Evolutionary conservation across 2,797 vertebrate genomes (phyloP).

Genomic region (Melanogrammus aeglefinus): DNA sequence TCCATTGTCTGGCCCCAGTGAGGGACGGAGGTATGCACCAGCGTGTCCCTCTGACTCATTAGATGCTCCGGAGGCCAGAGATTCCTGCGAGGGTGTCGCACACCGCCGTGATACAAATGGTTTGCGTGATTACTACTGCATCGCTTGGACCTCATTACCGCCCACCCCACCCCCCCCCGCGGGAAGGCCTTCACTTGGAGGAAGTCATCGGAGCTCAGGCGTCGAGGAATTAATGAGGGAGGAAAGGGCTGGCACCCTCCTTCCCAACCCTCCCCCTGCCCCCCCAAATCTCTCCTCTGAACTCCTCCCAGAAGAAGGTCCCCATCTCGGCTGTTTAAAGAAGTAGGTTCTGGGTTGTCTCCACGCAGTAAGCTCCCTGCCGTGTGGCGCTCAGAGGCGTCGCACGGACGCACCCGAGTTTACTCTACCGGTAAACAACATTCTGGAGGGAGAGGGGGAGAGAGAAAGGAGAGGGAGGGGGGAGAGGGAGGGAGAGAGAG

Average conservation of each 20-base stretch:
- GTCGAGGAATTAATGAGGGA: background rate
- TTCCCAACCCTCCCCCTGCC: too few relatives aligned
- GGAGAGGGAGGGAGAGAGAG: background rate
- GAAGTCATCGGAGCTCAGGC: background rate
- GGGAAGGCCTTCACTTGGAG: background rate
- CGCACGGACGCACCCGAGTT: slow-evolving; percentile 39
- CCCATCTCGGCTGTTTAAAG: background rate
- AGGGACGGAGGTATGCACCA: slow-evolving; percentile 21
- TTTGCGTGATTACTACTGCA: slow-evolving; percentile 40
- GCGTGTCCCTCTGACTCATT: slow-evolving; percentile 35
- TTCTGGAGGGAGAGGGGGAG: slow-evolving; percentile 19
- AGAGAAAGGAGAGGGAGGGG: background rate
- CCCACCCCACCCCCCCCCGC: too few relatives aligned
- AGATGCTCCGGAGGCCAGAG: slow-evolving; percentile 28
- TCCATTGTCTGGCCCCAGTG: slow-evolving; percentile 38
- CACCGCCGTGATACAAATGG: slow-evolving; percentile 40
- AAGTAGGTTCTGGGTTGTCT: background rate
- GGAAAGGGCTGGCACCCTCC: too few relatives aligned
- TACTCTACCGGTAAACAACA: slow-evolving; percentile 54
- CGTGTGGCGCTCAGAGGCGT: slow-evolving; percentile 26
- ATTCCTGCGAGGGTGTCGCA: slow-evolving; percentile 27
- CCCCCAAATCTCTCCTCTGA: too few relatives aligned
- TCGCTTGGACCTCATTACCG: background rate
- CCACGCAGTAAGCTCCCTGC: background rate
- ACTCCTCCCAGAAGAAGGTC: background rate